phyloP scores from a whole-genome alignment of 2,797 vertebrate genomes.

The Pipistrellus nathusii region DNA sequence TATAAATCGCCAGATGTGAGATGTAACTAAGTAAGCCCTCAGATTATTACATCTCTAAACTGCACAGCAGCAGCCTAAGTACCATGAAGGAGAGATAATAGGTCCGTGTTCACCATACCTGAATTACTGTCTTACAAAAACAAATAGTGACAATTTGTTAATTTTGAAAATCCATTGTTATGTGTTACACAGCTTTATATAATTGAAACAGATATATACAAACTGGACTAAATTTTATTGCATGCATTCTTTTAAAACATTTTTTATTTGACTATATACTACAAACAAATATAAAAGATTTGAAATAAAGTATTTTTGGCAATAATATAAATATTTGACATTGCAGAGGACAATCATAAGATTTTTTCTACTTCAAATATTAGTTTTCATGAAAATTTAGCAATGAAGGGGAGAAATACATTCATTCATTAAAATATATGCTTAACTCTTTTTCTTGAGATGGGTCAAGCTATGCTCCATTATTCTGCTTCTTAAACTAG shows the following conservation, averaged over 20 bases:
- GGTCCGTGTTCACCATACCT: background rate
- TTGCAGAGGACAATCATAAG: background rate
- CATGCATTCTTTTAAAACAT: background rate
- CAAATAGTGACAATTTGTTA: background rate
- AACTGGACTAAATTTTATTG: background rate
- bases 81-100: background rate
- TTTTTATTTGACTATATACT: background rate
- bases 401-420: background rate
- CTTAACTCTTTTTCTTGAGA: background rate
- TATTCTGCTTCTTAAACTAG: background rate
- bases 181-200: background rate
- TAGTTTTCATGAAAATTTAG: conserved; percentile 25
- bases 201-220: background rate
- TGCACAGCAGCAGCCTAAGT: background rate
- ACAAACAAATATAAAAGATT: background rate
- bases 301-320: background rate
- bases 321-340: background rate
- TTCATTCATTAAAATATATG: background rate
- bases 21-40: background rate
- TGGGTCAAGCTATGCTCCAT: background rate
- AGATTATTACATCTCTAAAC: no score
- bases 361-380: background rate
- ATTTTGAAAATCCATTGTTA: background rate
- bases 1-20: background rate
- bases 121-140: conserved; percentile 2